phyloP scores from a whole-genome alignment of 2,888 invertebrate species.

The Trissolcus brochymenae region DNA sequence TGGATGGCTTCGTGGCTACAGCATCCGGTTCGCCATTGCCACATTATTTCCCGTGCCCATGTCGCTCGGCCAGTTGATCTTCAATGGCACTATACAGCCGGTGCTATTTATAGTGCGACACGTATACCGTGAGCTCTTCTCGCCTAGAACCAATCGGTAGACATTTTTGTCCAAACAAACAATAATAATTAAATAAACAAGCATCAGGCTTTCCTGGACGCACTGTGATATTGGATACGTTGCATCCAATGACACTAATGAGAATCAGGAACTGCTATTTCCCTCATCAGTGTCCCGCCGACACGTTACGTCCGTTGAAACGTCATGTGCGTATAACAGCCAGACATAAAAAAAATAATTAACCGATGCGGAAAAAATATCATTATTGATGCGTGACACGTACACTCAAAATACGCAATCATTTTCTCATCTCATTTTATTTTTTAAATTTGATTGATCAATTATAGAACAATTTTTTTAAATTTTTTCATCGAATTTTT shows the following conservation, averaged over 20 bases:
- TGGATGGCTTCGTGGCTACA: conserved; percentile 68
- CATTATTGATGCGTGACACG: too few species aligned
- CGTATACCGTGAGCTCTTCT: conserved; percentile 8
- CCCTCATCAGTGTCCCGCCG: conserved; percentile 42
- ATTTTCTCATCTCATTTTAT: too few species aligned
- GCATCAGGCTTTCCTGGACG: too few species aligned
- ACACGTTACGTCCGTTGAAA: conserved; percentile 53
- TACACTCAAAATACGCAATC: too few species aligned
- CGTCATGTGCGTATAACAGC: conserved; percentile 16
- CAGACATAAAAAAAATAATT: too few species aligned
- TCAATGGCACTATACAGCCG: conserved; percentile 35
- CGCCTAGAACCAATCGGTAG: conserved; percentile 37
- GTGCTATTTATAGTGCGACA: conserved; percentile 44
- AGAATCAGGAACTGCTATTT: conserved; percentile 56
- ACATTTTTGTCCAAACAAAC: conserved; percentile 15
- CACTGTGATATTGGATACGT: background rate
- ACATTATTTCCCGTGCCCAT: conserved; percentile 70
- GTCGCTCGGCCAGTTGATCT: conserved; percentile 56
- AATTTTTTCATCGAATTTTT: too few species aligned
- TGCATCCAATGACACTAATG: conserved; percentile 46
- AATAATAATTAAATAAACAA: conserved; percentile 16
- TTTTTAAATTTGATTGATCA: too few species aligned
- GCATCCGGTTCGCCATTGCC: conserved; percentile 73
- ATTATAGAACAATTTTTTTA: too few species aligned
- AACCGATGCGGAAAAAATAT: too few species aligned